Base-by-base conservation (phyloP, 2,888 invertebrate genomes). In the Penaeus monodon region DNA sequence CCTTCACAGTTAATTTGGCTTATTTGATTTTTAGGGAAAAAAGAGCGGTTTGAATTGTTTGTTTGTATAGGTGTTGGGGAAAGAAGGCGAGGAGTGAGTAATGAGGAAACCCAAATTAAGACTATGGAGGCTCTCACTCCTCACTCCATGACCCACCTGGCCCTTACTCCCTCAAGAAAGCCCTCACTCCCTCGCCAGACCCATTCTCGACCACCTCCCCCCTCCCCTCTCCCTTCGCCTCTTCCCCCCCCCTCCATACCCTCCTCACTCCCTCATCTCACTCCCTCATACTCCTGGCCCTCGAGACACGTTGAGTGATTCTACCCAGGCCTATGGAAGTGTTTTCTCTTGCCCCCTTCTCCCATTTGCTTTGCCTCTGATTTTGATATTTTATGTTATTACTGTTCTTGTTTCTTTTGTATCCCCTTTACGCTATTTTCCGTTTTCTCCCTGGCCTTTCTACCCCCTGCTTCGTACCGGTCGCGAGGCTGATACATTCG, bases 141-240 rank as follows among this genome's bases (percentile, higher is more conserved):
- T 27, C 81, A 65, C 65, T 44, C 33, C 24, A 22, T 44, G 68
- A 38, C 44, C 64, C 44, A 27, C 33, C 44, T 22, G 24, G 78
- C 49, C 63, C 78, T 70, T n/a, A 82, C 57, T 57, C 82, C 49
- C 73, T n/a, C 81, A 81, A 38, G 44, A 33, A 27, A 63, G n/a
- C 44, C n/a, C 44, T 81, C 63, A 27, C 73, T 49, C 44, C 49
- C 38, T 77, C 77, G 29, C 29, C 65, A 29, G 29, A 14, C 33
- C 38, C 65, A n/a, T 29, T 20, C 27, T 27, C n/a, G 44, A 1
- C 10, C 44, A 10, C 10, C 10, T 10, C 44, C 10, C 44, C 10
- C 10, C 10, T 70, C 12, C 27, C 24, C 65, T 24, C 33, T 29
- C 80, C 65, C 80, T 29, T 20, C 49, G 49, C 24, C 68, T n/a